These are phyloP conservation scores for Agonopterix arenella DNA, from an alignment of 2,888 invertebrate species.

Conservation along the genomic window DNA sequence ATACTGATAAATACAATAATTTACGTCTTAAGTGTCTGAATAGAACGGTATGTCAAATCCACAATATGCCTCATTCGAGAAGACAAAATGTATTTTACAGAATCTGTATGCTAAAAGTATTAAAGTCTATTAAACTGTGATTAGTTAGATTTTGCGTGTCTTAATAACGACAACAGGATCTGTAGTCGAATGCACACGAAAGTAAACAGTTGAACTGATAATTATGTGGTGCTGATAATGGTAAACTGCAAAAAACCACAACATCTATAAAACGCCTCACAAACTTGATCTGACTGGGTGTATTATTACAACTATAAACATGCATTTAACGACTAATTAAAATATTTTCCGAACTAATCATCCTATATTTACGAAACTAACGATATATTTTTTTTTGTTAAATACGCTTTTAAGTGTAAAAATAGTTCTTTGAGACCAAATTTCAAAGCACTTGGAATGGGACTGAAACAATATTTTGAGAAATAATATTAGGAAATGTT, in stretches of 20 bases:
- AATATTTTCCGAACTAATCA: slow-evolving; percentile 65
- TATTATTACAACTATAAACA: slow-evolving; percentile 63
- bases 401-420: slow-evolving; percentile 43
- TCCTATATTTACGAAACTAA: slow-evolving; percentile 63
- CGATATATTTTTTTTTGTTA: slow-evolving; percentile 38
- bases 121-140: slow-evolving; percentile 10
- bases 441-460: slow-evolving; percentile 46
- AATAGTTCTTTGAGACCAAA: slow-evolving; percentile 64
- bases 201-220: slow-evolving; percentile 30
- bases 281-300: slow-evolving; percentile 38
- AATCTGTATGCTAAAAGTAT: slow-evolving; percentile 7
- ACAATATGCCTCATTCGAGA: slow-evolving; percentile 13
- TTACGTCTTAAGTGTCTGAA: neutral
- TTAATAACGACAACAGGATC: slow-evolving; percentile 8
- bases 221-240: slow-evolving; percentile 33
- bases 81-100: slow-evolving; percentile 1
- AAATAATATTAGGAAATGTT: neutral
- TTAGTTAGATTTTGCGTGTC: slow-evolving; percentile 22
- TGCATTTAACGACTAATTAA: slow-evolving; percentile 71
- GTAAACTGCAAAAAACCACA: slow-evolving; percentile 30
- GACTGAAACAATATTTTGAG: too few relatives aligned
- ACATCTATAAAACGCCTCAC: slow-evolving; percentile 35
- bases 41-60: slow-evolving; percentile 31
- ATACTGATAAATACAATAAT: slow-evolving; percentile 2
- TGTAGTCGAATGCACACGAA: neutral